Evolutionary conservation across 2,888 invertebrate genomes (phyloP).

Genomic region (Andrena praecox): DNA sequence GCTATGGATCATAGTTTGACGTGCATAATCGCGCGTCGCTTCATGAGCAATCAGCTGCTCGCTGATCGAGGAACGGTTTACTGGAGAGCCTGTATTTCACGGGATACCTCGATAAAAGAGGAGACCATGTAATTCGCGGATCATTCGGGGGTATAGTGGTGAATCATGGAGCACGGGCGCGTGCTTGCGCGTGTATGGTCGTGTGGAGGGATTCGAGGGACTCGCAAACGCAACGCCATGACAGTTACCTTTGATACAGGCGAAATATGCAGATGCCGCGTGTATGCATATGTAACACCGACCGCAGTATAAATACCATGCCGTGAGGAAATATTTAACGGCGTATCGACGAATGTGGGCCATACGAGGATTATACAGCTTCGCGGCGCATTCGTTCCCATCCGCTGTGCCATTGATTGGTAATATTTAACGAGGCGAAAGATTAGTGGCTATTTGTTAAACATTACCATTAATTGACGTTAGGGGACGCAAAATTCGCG

Average conservation of each 20-base stretch:
- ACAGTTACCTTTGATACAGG: conserved; percentile 29
- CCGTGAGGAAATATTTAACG: conserved; percentile 51
- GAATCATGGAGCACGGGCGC: not conserved
- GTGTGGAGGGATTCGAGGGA: not conserved
- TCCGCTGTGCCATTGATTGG: not conserved
- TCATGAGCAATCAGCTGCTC: not conserved
- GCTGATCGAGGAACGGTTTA: not conserved
- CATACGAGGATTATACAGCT: conserved; percentile 35
- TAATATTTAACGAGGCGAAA: conserved; percentile 24
- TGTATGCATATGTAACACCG: conserved; percentile 44
- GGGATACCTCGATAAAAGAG: conserved; percentile 26
- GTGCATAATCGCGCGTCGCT: no score
- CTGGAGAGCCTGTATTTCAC: conserved; percentile 7
- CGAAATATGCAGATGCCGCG: conserved; percentile 39
- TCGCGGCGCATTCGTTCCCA: conserved; percentile 2
- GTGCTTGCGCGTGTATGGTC: no score
- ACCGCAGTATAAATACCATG: conserved; percentile 37
- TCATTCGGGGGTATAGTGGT: not conserved
- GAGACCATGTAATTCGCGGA: conserved; percentile 1
- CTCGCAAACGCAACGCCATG: conserved; percentile 33
- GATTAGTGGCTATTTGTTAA: not conserved
- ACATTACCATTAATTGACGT: not conserved
- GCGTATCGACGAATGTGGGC: conserved; percentile 42
- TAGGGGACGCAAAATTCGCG: no score
- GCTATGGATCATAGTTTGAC: no score